These are phyloP conservation scores for Lonchura striata DNA, from an alignment of 2,113 vertebrate species.

Conservation along the genomic window DNA sequence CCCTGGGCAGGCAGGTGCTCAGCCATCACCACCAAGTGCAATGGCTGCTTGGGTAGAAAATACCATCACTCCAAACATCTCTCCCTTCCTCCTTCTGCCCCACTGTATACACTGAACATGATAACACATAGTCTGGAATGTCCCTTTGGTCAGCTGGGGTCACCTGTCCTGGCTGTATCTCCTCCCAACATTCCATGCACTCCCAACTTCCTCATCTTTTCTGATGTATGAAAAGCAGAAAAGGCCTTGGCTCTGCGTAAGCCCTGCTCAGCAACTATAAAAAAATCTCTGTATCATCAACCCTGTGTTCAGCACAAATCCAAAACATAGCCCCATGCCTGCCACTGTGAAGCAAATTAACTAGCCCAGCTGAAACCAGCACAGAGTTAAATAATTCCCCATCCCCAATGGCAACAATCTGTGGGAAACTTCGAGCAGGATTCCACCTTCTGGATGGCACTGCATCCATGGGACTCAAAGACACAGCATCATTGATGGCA, in stretches of 20 bases:
- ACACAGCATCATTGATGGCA: neutral
- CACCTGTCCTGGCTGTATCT: neutral
- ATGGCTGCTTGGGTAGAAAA: neutral
- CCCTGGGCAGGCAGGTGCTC: neutral
- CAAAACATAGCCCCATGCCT: neutral
- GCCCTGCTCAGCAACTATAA: neutral
- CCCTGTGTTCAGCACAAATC: neutral
- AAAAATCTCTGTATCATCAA: neutral
- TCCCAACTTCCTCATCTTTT: neutral
- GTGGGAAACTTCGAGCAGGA: accelerated
- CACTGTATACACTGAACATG: neutral
- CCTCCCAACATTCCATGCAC: neutral
- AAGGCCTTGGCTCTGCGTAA: neutral
- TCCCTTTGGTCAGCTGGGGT: neutral
- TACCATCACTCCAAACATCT: neutral
- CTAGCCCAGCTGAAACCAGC: neutral
- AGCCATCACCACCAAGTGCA: neutral
- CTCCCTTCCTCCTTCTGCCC: neutral
- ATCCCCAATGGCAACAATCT: neutral
- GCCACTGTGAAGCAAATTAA: neutral
- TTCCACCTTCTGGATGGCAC: neutral
- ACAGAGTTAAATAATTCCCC: neutral
- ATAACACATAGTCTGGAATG: neutral
- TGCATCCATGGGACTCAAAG: neutral
- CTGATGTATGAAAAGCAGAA: accelerated